Conservation (phyloP, 2,888 invertebrate species). For the Amphipyra tragopoginis region DNA sequence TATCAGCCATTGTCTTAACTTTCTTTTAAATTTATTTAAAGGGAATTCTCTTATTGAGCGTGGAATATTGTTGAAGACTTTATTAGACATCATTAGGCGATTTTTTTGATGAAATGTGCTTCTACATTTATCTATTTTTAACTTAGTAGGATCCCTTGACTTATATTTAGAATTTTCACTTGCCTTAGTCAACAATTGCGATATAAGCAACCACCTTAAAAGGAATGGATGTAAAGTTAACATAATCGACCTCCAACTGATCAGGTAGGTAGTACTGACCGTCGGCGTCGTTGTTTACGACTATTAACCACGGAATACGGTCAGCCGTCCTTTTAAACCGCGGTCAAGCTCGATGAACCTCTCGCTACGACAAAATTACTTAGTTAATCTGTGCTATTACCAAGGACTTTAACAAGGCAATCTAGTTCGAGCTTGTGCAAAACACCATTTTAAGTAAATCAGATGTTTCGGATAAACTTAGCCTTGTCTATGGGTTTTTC, state of each 20-base stretch:
- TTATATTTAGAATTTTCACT: too few relatives aligned
- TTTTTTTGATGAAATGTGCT: too few relatives aligned
- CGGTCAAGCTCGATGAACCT: slow-evolving; percentile 12
- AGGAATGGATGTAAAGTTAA: neutral
- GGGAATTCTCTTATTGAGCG: too few relatives aligned
- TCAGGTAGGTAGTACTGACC: neutral
- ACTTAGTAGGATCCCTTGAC: too few relatives aligned
- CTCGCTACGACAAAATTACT: slow-evolving; percentile 3
- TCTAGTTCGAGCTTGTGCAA: neutral
- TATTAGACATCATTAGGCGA: too few relatives aligned
- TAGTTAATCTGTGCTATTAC: neutral
- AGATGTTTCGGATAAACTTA: neutral
- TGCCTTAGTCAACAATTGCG: too few relatives aligned
- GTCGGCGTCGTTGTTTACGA: neutral
- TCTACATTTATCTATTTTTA: too few relatives aligned
- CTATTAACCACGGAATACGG: slow-evolving; percentile 8
- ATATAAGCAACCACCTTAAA: too few relatives aligned
- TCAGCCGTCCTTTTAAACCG: slow-evolving; percentile 13
- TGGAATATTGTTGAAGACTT: too few relatives aligned
- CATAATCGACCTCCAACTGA: neutral
- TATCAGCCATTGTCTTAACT: too few relatives aligned
- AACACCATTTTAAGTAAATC: slow-evolving; percentile 9
- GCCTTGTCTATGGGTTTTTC: slow-evolving; percentile 19
- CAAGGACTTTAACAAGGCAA: slow-evolving; percentile 22
- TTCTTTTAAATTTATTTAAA: too few relatives aligned